phyloP scores from a whole-genome alignment of 2,797 vertebrate species.

The Peromyscus eremicus region DNA sequence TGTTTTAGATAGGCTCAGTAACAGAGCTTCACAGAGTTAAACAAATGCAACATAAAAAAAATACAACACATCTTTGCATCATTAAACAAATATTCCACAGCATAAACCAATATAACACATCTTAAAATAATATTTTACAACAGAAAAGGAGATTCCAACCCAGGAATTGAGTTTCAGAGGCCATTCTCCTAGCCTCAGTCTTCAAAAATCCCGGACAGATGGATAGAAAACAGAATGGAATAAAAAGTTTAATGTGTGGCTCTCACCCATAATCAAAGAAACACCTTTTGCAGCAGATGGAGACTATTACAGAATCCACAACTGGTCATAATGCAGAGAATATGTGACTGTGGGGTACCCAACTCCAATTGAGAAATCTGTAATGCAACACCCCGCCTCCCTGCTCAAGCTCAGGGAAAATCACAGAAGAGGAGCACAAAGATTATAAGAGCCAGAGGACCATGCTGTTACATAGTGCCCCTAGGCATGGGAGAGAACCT shows the following conservation, averaged over 20 bases:
- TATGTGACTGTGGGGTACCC: neutral
- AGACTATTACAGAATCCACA: neutral
- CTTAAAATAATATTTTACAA: too few relatives aligned
- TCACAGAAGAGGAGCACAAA: neutral
- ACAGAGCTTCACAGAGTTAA: too few relatives aligned
- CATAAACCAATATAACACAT: too few relatives aligned
- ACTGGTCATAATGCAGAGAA: neutral
- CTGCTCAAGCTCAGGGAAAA: neutral
- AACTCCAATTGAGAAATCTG: neutral
- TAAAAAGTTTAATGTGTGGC: neutral
- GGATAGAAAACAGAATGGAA: constrained; percentile 2
- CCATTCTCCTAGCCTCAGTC: neutral
- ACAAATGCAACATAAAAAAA: too few relatives aligned
- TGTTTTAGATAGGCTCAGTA: too few relatives aligned
- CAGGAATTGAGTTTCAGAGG: neutral
- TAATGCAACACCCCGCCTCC: neutral
- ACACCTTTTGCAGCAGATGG: neutral
- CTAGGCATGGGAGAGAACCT: neutral
- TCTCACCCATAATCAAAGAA: neutral
- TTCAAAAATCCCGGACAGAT: neutral
- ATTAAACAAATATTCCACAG: too few relatives aligned
- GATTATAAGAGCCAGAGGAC: neutral
- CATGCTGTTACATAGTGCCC: neutral
- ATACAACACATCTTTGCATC: too few relatives aligned
- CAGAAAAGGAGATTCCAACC: neutral